Evolutionary conservation across 23 tunicate genomes (phyloP).

Genomic region (Trididemnum nubilum): DNA sequence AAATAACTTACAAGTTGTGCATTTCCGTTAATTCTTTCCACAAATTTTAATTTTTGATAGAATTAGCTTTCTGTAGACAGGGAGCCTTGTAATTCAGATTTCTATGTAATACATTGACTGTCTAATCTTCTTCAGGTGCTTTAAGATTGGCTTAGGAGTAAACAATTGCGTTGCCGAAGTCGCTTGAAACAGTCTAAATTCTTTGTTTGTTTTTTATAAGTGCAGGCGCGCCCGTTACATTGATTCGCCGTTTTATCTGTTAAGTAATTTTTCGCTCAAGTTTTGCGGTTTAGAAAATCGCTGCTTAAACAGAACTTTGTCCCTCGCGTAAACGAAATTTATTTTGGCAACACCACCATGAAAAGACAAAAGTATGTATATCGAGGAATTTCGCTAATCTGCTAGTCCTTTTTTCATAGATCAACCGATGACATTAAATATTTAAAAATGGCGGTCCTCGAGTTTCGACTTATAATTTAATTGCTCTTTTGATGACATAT

Average conservation of each 20-base stretch:
- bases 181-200: neutral
- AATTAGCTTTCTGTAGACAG: neutral
- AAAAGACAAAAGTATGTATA: neutral
- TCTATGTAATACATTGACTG: constrained; percentile 13
- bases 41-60: no score
- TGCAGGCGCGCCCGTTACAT: neutral
- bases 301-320: neutral
- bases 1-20: no score
- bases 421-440: neutral
- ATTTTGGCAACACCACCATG: neutral
- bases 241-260: neutral
- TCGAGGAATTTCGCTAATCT: neutral
- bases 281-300: constrained; percentile 4
- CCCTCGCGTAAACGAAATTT: neutral
- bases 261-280: constrained; percentile 1
- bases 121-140: constrained; percentile 25
- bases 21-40: no score
- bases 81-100: constrained; percentile 13
- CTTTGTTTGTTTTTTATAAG: neutral
- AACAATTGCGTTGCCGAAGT: neutral
- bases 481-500: no score
- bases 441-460: neutral
- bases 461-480: no score
- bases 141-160: constrained; percentile 8
- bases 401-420: neutral